Evolutionary conservation across 1,140 invertebrate species (phyloP).

Genomic region (Lordiphosa stackelbergi): DNA sequence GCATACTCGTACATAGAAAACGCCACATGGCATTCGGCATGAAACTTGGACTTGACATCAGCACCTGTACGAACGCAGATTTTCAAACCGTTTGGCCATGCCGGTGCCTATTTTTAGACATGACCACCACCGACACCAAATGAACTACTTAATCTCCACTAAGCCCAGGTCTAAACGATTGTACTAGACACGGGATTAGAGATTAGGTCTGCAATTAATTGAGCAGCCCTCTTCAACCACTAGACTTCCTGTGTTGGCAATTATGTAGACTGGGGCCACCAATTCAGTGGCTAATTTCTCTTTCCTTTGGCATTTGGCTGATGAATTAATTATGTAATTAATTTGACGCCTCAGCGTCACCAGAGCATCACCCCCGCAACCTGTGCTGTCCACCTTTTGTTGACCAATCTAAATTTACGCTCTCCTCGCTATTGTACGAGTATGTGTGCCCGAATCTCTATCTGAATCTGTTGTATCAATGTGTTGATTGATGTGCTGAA

Average conservation of each 20-base stretch:
- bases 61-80: slow-evolving; percentile 22
- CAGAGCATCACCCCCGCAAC: neutral
- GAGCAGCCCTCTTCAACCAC: neutral
- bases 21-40: slow-evolving; percentile 31
- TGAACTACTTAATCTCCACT: slow-evolving; percentile 24
- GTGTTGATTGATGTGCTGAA: slow-evolving; percentile 70
- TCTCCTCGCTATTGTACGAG: neutral
- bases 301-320: slow-evolving; percentile 1
- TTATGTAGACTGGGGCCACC: slow-evolving; percentile 1
- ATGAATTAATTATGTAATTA: slow-evolving; percentile 42
- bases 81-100: slow-evolving; percentile 25
- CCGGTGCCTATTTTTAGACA: slow-evolving; percentile 26
- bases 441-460: slow-evolving; percentile 10
- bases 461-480: slow-evolving; percentile 33
- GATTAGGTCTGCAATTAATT: neutral
- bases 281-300: slow-evolving; percentile 3
- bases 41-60: slow-evolving; percentile 38
- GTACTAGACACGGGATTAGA: slow-evolving; percentile 4
- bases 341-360: slow-evolving; percentile 6
- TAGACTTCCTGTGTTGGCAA: neutral
- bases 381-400: neutral
- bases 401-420: slow-evolving; percentile 5
- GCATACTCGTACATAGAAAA: slow-evolving; percentile 9
- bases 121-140: neutral
- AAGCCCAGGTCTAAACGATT: slow-evolving; percentile 8